Base-by-base conservation (phyloP, 2,797 vertebrate genomes). In the Mallotus villosus region DNA sequence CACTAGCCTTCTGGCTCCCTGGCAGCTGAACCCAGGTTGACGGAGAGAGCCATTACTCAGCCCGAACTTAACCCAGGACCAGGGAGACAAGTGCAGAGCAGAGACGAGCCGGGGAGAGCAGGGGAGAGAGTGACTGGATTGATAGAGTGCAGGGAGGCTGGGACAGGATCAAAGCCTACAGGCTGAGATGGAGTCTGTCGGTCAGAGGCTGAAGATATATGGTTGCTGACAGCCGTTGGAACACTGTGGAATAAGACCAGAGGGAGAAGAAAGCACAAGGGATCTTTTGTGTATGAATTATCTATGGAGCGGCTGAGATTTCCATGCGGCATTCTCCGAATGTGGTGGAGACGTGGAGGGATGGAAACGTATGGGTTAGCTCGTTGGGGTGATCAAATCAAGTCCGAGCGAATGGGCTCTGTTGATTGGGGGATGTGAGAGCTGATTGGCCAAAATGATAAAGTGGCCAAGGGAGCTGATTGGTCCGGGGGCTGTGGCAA, bases 361-460 rank as follows among this genome's bases (percentile, higher is more conserved):
- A 51, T 24, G 64, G 16, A 6, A 53, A 1, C 3, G 5, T 17
- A 53, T 41, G 22, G 11, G 11, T 65, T 65, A 21, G 37, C 22
- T 41, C 14, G 29, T 65, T 37, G 7, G 62, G 37, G 37, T 16
- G 34, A 46, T 41, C 34, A 46, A 41, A 34, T 37, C 9, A 21
- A 14, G 32, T 14, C 32, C 5, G 34, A 24, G 34, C 37, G 34
- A 34, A 25, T 65, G 37, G 63, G 37, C 22, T 46, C 9, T 14
- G 7, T 67, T 51, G 14, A 16, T 14, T 5, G 49, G 41, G 16
- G 14, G 17, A 34, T 6, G 62, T 12, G 27, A 37, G 27, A n/a
- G 62, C 62, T 77, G 79, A 80, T 70, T 14, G 7, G 29, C 53
- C 61, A 70, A 46, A 66, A 67, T 75, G 87, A 88, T 22, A 78